Evolutionary conservation across 1,140 invertebrate species (phyloP).

Genomic region (Lepidurus couesii): DNA sequence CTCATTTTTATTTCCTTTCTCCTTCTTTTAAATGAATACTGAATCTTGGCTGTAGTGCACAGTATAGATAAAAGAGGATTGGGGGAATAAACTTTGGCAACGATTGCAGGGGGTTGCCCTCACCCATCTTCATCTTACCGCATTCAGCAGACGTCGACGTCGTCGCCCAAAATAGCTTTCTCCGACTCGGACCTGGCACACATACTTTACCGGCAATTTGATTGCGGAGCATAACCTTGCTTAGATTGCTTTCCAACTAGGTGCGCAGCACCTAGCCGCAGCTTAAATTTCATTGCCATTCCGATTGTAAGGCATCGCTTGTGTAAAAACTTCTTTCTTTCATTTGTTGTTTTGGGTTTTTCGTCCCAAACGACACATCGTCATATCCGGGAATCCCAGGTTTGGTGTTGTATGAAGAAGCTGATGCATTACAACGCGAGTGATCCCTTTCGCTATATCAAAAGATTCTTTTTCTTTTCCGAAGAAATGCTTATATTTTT

Average conservation of each 20-base stretch:
- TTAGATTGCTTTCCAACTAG: background rate
- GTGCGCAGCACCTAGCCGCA: background rate
- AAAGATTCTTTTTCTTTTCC: background rate
- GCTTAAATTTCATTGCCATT: background rate
- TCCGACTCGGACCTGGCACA: background rate
- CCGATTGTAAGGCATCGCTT: background rate
- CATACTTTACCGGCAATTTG: conserved; percentile 13
- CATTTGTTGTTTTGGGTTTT: background rate
- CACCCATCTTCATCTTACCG: background rate
- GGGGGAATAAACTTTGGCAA: background rate
- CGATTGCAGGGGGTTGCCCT: background rate
- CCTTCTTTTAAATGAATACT: too few species aligned
- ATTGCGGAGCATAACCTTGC: background rate
- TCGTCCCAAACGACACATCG: background rate
- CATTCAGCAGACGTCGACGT: conserved; percentile 5
- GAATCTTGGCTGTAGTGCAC: background rate
- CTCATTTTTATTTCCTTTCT: too few species aligned
- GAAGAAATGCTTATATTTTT: background rate
- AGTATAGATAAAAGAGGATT: background rate
- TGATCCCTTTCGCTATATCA: background rate
- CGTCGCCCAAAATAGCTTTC: background rate
- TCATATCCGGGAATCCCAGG: background rate
- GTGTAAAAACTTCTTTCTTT: background rate
- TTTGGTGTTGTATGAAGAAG: background rate
- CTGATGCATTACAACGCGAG: background rate